Evolutionary conservation across 2,888 invertebrate genomes (phyloP), one percentile per base, ranked within the genome.

Genomic region (Augiades crinisus): DNA sequence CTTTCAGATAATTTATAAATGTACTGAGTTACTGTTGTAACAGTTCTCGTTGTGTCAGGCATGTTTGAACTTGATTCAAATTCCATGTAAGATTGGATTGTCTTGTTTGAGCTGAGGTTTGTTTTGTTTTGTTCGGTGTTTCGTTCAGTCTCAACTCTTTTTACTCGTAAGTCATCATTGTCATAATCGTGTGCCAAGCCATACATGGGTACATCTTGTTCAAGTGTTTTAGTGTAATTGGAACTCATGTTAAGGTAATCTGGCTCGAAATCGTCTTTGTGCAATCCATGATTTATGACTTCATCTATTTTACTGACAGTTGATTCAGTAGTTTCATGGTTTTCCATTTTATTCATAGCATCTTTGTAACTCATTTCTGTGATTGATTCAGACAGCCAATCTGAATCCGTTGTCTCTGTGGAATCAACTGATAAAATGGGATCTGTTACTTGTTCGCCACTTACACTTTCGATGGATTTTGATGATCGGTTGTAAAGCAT

Each of bases 181-280:
- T 85, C 81, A 58, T 87, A 86, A 63, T 87, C 83, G 40, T 78
- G 73, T 27, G 65, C 58, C 73, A 83, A 79, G 21, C 75, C 78
- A 55, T 82, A 85, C 34, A 80, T 54, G 2, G 78, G 75, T 45
- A 73, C 74, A 38, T 83, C 79, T 21, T 69, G 68, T 41, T 83
- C 78, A 45, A 68, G 56, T 49, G 63, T 63, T 68, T 79, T 81
- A 44, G 62, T 71, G 37, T 58, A 64, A 41, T 64, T 72, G 12
- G 72, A 55, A 37, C 68, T 73, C 68, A 81, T 73, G 52, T 75
- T 78, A 60, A 87, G 68, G 58, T 89, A 87, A 65, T 88, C 87
- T 0, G 87, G 83, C 58, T 85, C 87, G 57, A 81, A 81, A 63
- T 87, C 85, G 45, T 82, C 79, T 63, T 81, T 86, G 2, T 62